These are phyloP conservation scores for Pararge aegeria DNA, from an alignment of 1,140 invertebrate species.

Conservation along the genomic window DNA sequence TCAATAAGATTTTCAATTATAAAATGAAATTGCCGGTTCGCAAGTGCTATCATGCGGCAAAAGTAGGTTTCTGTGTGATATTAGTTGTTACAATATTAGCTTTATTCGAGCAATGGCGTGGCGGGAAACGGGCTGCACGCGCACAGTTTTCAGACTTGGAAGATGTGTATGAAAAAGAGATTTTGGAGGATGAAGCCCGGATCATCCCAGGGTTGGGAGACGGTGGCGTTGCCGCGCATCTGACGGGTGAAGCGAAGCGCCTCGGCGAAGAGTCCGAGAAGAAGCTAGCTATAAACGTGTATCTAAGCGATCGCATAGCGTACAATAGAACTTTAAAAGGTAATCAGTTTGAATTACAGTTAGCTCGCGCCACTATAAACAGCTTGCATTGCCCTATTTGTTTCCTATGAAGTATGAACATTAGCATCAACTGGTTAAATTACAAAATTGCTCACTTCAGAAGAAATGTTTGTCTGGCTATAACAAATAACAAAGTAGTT, in stretches of 20 bases:
- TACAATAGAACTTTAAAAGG: conserved; percentile 68
- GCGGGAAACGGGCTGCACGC: conserved; percentile 47
- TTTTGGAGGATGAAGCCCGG: conserved; percentile 57
- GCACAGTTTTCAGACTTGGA: conserved; percentile 42
- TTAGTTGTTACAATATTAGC: conserved; percentile 51
- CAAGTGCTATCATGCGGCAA: conserved; percentile 62
- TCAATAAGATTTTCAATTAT: conserved; percentile 26
- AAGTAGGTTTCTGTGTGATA: conserved; percentile 52
- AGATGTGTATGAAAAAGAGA: conserved; percentile 53
- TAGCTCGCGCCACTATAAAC: conserved; percentile 4
- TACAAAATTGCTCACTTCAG: no score
- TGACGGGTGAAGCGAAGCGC: conserved; percentile 51
- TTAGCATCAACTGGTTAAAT: no score
- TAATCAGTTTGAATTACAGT: conserved; percentile 30
- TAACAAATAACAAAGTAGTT: no score
- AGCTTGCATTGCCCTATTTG: no score
- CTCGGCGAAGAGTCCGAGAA: conserved; percentile 64
- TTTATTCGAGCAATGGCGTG: conserved; percentile 64
- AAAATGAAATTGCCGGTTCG: conserved; percentile 60
- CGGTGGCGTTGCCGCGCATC: conserved; percentile 52
- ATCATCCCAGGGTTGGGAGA: conserved; percentile 65
- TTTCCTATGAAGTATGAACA: no score
- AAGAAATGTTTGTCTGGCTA: no score
- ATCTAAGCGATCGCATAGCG: conserved; percentile 63
- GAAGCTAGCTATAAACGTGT: conserved; percentile 65